Evolutionary conservation across 2,888 invertebrate species (phyloP), one percentile per base, ranked within the genome.

Genomic region (Opisthograptis luteolata): DNA sequence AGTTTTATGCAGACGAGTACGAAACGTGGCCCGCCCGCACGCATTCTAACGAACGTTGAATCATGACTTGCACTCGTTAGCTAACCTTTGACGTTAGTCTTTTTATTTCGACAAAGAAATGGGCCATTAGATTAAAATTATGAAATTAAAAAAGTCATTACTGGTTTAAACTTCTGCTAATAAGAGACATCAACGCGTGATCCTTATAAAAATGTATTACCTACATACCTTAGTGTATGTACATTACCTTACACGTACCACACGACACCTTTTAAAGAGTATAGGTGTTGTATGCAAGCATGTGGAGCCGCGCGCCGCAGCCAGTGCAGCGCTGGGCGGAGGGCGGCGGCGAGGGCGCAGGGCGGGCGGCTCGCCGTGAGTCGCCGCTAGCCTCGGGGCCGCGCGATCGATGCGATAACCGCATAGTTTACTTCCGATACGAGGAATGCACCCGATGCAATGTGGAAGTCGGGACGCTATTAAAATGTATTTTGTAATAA

Each of bases 371-470:
- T 28, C 7, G 19, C 22, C 5, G 74, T 79, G 75, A 73, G 76
- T 76, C 70, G 64, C 66, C 64, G 60, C 10, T 58, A 63, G 62
- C 35, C 63, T 60, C 60, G 60, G 66, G 60, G 14, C 20, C 24
- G 74, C 75, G 71, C 60, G 62, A 55, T 58, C 54, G 60, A 61
- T 59, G 68, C 62, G 83, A 85, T 84, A 83, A 74, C 79, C 76
- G 77, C 77, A 75, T 86, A 77, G 82, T 81, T 80, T 77, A 81
- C 74, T 79, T 77, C 81, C 77, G 71, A 70, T 48, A 40, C 36
- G 13, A 20, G 47, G 54, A 58, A 60, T 63, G 58, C 44, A 42
- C 46, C 42, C 46, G 55, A 13, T 12, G 40, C 46, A 34, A 32
- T 9, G 28, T 36, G 41, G 40, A 35, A 41, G 35, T 48, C 17